Evolutionary conservation across 2,113 vertebrate species (phyloP), one percentile per base, ranked within the genome.

Genomic region (Pollimyrus isidori): DNA sequence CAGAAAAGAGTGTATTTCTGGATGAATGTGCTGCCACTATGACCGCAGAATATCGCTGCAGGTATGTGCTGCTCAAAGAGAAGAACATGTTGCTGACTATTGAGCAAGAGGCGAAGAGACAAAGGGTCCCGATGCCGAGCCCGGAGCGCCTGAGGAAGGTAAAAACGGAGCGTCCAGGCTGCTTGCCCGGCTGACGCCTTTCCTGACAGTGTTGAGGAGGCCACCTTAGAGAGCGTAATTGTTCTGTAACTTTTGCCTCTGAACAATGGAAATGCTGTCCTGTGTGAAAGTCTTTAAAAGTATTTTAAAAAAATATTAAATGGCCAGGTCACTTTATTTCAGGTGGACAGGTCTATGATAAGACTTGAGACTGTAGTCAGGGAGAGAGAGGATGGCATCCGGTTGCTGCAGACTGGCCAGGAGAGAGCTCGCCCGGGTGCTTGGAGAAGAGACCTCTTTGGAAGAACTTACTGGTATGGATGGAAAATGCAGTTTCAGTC

Each of bases 61-160:
- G 98, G 98, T 99, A 99, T 93, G 96, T 99, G 35, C 95, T 99
- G 30, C 92, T 99, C 90, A 99, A 99, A 92, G 98, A 99, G 91
- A 97, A 95, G 93, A 99, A 99, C 93, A 97, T 99, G 98, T 95
- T 99, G 87, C 93, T 97, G 69, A 99, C 98, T n/a, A 89, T 97
- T 48, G 92, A 99, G 89, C 97, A 99, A 94, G 98, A 99, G 92
- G 92, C 96, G 7, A 98, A 95, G 92, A 93, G 98, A 39, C 98
- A 98, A 73, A 88, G 91, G 3, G 84, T 95, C 90, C 95, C 92
- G 10, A 99, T 99, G 98, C 98, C 98, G 0, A 99, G 98, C 90
- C 97, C 97, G 45, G 98, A 99, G 86, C 96, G 98, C 73, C 89
- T 98, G 90, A 96, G 94, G 89, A 99, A 99, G 97, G 98, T 99